These are phyloP conservation scores for Nebria brevicollis DNA, from an alignment of 2,888 invertebrate species.

Conservation along the genomic window DNA sequence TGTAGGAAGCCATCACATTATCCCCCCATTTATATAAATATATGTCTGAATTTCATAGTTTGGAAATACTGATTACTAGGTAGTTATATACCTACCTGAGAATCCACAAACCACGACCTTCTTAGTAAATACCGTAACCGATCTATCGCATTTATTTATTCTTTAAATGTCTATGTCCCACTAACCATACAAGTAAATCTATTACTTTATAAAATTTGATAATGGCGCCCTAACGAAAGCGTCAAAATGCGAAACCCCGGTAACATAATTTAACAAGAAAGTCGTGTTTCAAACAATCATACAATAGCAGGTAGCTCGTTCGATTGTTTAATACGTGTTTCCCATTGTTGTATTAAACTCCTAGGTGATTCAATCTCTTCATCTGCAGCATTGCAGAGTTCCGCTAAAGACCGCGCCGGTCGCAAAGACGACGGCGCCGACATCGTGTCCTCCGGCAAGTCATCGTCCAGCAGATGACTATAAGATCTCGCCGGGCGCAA, in stretches of 20 bases:
- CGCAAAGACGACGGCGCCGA: slow-evolving; percentile 62
- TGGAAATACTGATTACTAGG: no score
- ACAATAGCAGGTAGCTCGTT: slow-evolving; percentile 2
- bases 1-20: no score
- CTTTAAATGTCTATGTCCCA: no score
- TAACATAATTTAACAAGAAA: background rate
- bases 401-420: slow-evolving; percentile 75
- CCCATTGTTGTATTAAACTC: slow-evolving; percentile 41
- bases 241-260: no score
- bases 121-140: no score
- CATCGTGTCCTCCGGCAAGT: slow-evolving; percentile 53
- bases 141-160: no score
- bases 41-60: no score
- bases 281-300: background rate
- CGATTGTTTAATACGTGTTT: slow-evolving; percentile 36
- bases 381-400: slow-evolving; percentile 73
- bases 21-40: background rate
- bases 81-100: no score
- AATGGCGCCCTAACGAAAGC: no score
- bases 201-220: no score
- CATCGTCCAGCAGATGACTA: slow-evolving; percentile 64
- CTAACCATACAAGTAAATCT: no score
- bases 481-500: slow-evolving; percentile 50
- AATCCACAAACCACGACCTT: no score
- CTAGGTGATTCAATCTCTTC: slow-evolving; percentile 62